A percentile compares a stretch with the other conserved stretches of the same genome.
Conservation (phyloP, 2,113 vertebrate genomes). For the Chlorodrepanis virens region DNA sequence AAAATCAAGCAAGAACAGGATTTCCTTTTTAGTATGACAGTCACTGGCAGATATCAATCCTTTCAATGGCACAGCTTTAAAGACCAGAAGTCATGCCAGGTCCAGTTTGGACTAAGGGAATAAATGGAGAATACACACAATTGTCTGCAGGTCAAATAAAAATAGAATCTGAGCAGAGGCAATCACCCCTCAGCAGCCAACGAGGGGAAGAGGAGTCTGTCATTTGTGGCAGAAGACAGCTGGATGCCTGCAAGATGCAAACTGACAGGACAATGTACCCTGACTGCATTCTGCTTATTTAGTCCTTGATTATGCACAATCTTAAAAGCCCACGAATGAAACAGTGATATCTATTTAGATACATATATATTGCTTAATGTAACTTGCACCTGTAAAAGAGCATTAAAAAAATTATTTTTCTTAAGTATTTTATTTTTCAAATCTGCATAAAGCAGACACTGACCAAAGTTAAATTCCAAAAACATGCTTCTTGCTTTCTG, state of each 20-base stretch:
- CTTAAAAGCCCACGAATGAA: not conserved
- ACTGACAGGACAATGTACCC: not conserved
- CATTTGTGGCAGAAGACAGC: slow-evolving; percentile 45
- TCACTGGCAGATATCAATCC: slow-evolving; percentile 31
- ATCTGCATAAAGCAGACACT: not conserved
- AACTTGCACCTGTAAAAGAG: not conserved
- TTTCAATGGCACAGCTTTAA: not conserved
- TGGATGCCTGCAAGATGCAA: not conserved
- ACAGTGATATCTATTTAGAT: not conserved
- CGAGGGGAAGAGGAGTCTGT: not conserved
- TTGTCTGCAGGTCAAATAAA: slow-evolving; percentile 66
- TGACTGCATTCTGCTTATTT: not conserved
- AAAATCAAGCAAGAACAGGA: not conserved
- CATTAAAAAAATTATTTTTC: not conserved
- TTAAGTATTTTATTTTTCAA: not conserved
- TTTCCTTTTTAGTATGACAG: not conserved
- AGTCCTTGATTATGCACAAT: not conserved
- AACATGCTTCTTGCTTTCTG: not conserved
- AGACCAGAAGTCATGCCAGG: slow-evolving; percentile 19
- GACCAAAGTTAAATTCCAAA: not conserved
- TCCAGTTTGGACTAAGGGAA: slow-evolving; percentile 29
- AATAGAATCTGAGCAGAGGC: slow-evolving; percentile 54
- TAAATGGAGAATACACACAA: slow-evolving; percentile 25
- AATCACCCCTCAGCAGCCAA: not conserved
- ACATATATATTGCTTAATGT: not conserved